Percentiles rank a stretch among this genome's conserved stretches.
Evolutionary conservation across 2,113 vertebrate species (phyloP).

Genomic region (Anthoscopus minutus): DNA sequence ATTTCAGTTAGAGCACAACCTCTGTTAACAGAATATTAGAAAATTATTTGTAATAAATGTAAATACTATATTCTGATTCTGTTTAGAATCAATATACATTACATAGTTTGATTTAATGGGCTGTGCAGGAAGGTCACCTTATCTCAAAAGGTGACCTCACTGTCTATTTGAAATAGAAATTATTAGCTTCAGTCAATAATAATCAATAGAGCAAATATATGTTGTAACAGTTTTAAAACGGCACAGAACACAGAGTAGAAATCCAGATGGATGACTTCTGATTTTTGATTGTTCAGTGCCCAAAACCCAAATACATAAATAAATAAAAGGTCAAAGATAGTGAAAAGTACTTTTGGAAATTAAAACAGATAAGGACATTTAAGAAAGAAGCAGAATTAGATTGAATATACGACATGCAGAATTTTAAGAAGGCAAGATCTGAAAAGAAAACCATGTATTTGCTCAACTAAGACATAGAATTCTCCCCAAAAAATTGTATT

Average conservation of each 20-base stretch:
- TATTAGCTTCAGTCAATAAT: background rate
- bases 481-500: background rate
- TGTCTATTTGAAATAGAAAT: background rate
- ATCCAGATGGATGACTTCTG: background rate
- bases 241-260: background rate
- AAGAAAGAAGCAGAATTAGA: background rate
- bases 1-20: background rate
- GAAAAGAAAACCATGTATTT: background rate
- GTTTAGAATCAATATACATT: background rate
- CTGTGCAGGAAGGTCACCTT: background rate
- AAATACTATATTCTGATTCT: background rate
- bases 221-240: background rate
- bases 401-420: background rate
- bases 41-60: background rate
- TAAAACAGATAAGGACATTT: background rate
- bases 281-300: background rate
- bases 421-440: background rate
- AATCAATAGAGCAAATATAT: background rate
- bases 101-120: background rate
- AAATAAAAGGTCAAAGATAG: background rate
- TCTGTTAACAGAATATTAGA: background rate
- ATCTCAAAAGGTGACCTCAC: background rate
- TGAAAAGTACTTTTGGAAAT: background rate
- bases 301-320: background rate
- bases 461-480: background rate